Base-by-base conservation (phyloP, 2,888 invertebrate species). In the Scotopteryx bipunctaria region DNA sequence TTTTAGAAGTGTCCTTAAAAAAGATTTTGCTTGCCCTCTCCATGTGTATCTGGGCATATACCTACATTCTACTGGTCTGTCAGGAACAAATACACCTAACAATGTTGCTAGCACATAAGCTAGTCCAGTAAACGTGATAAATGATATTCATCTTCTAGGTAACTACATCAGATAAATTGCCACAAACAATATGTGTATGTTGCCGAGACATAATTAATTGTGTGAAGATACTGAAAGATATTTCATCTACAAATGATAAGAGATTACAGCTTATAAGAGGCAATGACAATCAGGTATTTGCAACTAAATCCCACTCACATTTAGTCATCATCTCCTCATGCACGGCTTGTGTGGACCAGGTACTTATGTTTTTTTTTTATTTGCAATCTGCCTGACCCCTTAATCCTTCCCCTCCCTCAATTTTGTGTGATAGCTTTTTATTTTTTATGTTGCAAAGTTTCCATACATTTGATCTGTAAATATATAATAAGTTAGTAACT, bases 151-250 rank as follows among this genome's bases (percentile, higher is more conserved):
- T 13, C 3, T 32, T 41, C 3, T 17, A 47, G 81, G 55, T 81
- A 14, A 48, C 42, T 1, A 41, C 31, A 9, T 38, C 62, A 27
- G 78, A 81, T 33, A 69, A 74, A 29, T 63, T 86, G 16, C 86
- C 86, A 0, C 63, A 63, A 23, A 81, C 75, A 57, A 74, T 86
- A 53, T 86, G 86, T 57, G 29, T 2, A 15, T 58, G 61, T 19
- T 86, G 86, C 58, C 52, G 61, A 1, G 70, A 78, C 13, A 66
- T 69, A 21, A 59, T 86, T 0, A 49, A 61, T 8, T 68, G 67
- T 14, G 72, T 75, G 1, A 71, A 69, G 16, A 51, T 71, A 6
- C 59, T 86, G 3, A 66, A 75, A 55, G 41, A 55, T 14, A 17
- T 71, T 8, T 79, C 81, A 8, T 40, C 9, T 2, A 71, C 64